These are phyloP conservation scores for Siderastrea radians DNA, from an alignment of 92 coral and sea anemone genomes.

Conservation along the genomic window DNA sequence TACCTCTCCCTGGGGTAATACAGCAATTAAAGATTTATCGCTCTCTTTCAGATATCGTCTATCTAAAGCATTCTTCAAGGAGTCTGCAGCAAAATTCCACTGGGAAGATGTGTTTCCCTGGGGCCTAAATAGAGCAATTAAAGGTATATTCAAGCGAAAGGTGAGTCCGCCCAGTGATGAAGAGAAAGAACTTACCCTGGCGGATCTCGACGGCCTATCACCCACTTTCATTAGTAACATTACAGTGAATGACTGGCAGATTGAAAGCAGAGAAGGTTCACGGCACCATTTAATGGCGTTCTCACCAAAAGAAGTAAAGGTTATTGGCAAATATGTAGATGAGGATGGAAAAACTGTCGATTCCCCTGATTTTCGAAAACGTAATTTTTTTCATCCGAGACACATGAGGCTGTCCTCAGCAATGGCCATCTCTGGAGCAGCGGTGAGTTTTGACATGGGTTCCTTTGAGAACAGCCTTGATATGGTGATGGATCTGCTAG, in stretches of 20 bases:
- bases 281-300: constrained; percentile 17
- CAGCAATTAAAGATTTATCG: not conserved
- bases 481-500: constrained; percentile 35
- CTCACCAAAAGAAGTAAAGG: not conserved
- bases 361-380: too few species aligned
- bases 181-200: not conserved
- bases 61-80: constrained; percentile 15
- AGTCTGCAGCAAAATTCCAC: not conserved
- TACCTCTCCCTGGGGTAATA: not conserved
- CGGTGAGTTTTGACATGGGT: constrained; percentile 60
- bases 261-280: not conserved
- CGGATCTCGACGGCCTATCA: not conserved
- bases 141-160: not conserved
- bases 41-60: not conserved
- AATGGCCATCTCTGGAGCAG: constrained; percentile 70
- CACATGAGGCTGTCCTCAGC: constrained; percentile 50
- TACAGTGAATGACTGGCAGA: constrained; percentile 67
- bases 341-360: not conserved
- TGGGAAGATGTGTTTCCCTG: constrained; percentile 19
- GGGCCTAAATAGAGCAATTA: not conserved
- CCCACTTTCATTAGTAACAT: constrained; percentile 62
- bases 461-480: constrained; percentile 32
- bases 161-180: not conserved
- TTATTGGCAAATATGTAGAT: constrained; percentile 3
- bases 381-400: not conserved